A percentile compares a stretch with the other conserved stretches of the same genome.
phyloP scores from a whole-genome alignment of 2,888 invertebrate species.

The Mythimna pallens region DNA sequence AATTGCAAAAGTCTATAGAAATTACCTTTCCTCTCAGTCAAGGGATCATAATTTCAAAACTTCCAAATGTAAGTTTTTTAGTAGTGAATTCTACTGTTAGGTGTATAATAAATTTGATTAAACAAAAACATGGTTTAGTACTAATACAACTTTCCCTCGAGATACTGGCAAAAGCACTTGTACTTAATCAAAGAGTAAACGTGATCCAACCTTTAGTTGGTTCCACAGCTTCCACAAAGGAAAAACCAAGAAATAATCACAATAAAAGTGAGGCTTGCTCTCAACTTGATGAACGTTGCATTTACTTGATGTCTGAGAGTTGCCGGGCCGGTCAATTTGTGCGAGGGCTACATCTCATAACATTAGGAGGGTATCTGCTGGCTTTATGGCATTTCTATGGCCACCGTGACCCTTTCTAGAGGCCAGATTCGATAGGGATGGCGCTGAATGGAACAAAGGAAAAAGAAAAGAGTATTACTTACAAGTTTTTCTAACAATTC shows the following conservation, averaged over 20 bases:
- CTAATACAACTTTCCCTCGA: neutral
- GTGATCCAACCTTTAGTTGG: constrained; percentile 19
- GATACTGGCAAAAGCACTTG: constrained; percentile 6
- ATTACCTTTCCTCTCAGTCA: neutral
- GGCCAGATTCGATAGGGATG: constrained; percentile 27
- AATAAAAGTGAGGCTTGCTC: constrained; percentile 58
- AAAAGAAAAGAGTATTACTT: no score
- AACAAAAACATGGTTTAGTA: constrained; percentile 3
- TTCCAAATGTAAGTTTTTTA: neutral
- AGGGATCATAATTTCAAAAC: neutral
- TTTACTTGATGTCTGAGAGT: constrained; percentile 39
- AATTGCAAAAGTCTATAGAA: neutral
- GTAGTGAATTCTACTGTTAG: neutral
- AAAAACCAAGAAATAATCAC: constrained; percentile 57
- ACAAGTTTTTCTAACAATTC: neutral
- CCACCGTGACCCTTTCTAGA: constrained; percentile 38
- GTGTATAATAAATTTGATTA: neutral
- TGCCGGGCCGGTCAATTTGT: constrained; percentile 51
- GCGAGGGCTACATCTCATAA: constrained; percentile 55
- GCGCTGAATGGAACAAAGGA: neutral
- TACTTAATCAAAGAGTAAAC: constrained; percentile 43
- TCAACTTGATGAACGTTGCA: constrained; percentile 56
- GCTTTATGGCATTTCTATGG: constrained; percentile 58
- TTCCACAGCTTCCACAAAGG: constrained; percentile 38
- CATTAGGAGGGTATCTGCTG: constrained; percentile 54